Evolutionary conservation across 2,797 vertebrate species (phyloP).

Genomic region (Galaxias olidus): DNA sequence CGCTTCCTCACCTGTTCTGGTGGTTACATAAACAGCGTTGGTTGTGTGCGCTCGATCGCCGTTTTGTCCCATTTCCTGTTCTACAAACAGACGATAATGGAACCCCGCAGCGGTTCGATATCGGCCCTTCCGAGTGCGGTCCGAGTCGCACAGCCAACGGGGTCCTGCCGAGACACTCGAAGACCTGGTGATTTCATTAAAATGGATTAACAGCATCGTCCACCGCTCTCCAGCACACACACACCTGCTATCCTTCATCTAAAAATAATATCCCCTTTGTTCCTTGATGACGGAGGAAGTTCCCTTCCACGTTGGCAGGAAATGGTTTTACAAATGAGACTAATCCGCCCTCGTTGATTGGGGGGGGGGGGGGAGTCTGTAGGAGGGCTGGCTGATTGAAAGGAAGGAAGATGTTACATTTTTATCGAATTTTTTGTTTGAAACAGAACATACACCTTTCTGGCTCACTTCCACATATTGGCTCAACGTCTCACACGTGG

Average conservation of each 20-base stretch:
- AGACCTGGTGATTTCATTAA: slow-evolving; percentile 67
- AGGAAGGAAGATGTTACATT: too few relatives aligned
- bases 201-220: slow-evolving; percentile 67
- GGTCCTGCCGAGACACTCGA: slow-evolving; percentile 29
- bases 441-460: too few relatives aligned
- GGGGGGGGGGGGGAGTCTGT: too few relatives aligned
- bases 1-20: too few relatives aligned
- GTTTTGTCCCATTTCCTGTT: slow-evolving; percentile 60
- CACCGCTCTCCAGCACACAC: slow-evolving; percentile 1
- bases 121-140: background rate
- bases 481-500: too few relatives aligned
- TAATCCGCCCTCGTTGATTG: too few relatives aligned
- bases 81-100: slow-evolving; percentile 45
- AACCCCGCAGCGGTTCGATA: slow-evolving; percentile 54
- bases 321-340: too few relatives aligned
- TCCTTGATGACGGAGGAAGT: slow-evolving; percentile 43
- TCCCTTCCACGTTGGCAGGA: too few relatives aligned
- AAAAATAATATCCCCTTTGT: slow-evolving; percentile 68
- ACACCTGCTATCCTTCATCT: slow-evolving; percentile 57
- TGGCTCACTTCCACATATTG: too few relatives aligned
- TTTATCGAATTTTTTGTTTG: too few relatives aligned
- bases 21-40: too few relatives aligned
- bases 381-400: too few relatives aligned
- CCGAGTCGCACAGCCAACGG: slow-evolving; percentile 38
- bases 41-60: slow-evolving; percentile 16